Evolutionary conservation across 2,888 invertebrate species (phyloP), one percentile per base, ranked within the genome.

Genomic region (Alsophila aescularia): DNA sequence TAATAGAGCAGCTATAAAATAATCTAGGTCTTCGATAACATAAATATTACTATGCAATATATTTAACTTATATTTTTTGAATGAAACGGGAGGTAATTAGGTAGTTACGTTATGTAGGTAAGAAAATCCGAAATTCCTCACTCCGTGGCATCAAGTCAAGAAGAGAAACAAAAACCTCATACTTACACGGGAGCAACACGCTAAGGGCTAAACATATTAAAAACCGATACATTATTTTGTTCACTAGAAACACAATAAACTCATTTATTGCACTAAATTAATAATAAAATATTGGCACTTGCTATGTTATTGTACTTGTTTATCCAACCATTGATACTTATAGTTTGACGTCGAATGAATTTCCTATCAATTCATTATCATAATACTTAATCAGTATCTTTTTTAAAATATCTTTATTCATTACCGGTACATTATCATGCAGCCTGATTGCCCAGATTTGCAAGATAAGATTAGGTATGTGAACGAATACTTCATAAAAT

Each of bases 361-460:
- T 49, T 49, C 41, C 61, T 71, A 71, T 60, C 71, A 56, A 64
- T 72, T 67, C 62, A 57, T 40, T 61, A 60, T 58, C 66, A 67
- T 62, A 58, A 52, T 58, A n/a, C n/a, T n/a, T n/a, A n/a, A n/a
- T n/a, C n/a, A n/a, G n/a, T 63, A 67, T 65, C 61, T 51, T 62
- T 63, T 51, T 55, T 51, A 54, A 56, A 37, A 49, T 44, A 47
- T 65, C 51, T 58, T 66, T 74, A 68, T 67, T 74, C 70, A 72
- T 73, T 75, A 67, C 64, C 64, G 62, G 64, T 64, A 60, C n/a
- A n/a, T n/a, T n/a, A 69, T 73, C 68, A 67, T 62, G 67, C 66
- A 50, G 50, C 45, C 14, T 69, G 82, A 81, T 84, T 75, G 69
- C 62, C 65, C 64, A 70, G 75, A 78, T 81, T 81, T 69, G 54